Evolutionary conservation across 1,140 invertebrate genomes (phyloP).

Genomic region (Capitella teleta): DNA sequence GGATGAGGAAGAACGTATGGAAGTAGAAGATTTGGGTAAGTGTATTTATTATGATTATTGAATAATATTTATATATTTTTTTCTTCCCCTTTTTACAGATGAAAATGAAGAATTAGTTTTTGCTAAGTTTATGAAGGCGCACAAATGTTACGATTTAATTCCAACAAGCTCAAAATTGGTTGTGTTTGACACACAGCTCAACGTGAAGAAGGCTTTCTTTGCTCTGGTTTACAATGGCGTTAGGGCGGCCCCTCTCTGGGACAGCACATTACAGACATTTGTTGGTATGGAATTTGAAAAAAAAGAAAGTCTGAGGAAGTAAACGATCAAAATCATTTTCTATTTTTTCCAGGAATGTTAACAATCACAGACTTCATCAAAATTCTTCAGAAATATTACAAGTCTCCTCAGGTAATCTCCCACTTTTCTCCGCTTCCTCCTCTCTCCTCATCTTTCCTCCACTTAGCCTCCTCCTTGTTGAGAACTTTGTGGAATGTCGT

Average conservation of each 20-base stretch:
- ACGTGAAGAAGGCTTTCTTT: constrained; percentile 97
- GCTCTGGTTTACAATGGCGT: constrained; percentile 98
- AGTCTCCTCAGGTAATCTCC: constrained; percentile 63
- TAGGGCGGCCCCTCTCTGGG: constrained; percentile 94
- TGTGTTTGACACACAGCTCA: constrained; percentile 96
- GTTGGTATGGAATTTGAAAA: constrained; percentile 28
- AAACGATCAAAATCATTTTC: too few relatives aligned
- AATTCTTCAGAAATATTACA: constrained; percentile 89
- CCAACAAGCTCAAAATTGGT: constrained; percentile 97
- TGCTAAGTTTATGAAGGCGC: constrained; percentile 95
- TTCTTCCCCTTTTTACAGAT: constrained; percentile 57
- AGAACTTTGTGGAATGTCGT: too few relatives aligned
- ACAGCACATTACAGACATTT: constrained; percentile 77
- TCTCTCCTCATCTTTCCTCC: not conserved
- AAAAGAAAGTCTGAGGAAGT: too few relatives aligned
- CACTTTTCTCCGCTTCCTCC: not conserved
- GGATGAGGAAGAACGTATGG: constrained; percentile 31
- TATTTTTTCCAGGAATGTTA: constrained; percentile 63
- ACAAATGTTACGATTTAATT: constrained; percentile 98
- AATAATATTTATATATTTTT: not conserved
- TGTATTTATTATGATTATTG: constrained; percentile 1
- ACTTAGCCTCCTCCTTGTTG: too few relatives aligned
- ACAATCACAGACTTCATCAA: constrained; percentile 99
- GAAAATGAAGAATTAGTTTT: constrained; percentile 89
- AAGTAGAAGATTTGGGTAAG: constrained; percentile 42